Percentiles rank a stretch among this genome's conserved stretches.
phyloP scores from a whole-genome alignment of 2,113 vertebrate genomes.

The Morphnarchus princeps region DNA sequence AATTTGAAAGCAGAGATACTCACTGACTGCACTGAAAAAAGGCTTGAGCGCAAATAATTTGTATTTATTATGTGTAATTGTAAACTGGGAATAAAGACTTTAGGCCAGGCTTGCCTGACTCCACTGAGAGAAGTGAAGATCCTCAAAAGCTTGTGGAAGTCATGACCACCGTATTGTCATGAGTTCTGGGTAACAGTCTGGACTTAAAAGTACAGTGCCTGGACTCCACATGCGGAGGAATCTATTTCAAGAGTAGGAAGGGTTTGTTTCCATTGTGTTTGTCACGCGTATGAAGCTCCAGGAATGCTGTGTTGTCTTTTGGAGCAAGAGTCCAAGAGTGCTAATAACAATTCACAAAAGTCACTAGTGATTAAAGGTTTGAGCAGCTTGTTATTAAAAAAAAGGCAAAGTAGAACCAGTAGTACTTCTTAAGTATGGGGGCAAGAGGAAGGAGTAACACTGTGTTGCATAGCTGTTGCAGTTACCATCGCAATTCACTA shows the following conservation, averaged over 20 bases:
- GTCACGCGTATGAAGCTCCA: background rate
- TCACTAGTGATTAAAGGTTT: background rate
- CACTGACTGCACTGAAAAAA: background rate
- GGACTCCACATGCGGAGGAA: background rate
- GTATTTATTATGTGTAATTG: background rate
- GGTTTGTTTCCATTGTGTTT: background rate
- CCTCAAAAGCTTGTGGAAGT: background rate
- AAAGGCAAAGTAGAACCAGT: background rate
- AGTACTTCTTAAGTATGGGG: background rate
- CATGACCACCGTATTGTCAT: accelerated
- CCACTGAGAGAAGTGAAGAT: background rate
- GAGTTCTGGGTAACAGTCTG: background rate
- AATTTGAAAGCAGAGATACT: background rate
- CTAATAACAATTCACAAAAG: background rate
- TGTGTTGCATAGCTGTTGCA: background rate
- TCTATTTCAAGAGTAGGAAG: background rate
- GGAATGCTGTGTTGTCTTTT: background rate
- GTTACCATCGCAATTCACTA: background rate
- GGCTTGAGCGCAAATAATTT: background rate
- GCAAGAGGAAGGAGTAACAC: background rate
- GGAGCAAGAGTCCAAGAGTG: background rate
- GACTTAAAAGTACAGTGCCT: background rate
- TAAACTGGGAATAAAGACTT: background rate
- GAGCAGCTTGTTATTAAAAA: background rate
- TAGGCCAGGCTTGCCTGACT: background rate